Percentiles rank a stretch among this genome's conserved stretches.
Conservation (phyloP, 2,113 vertebrate species). For the Gymnocephalus cernua region DNA sequence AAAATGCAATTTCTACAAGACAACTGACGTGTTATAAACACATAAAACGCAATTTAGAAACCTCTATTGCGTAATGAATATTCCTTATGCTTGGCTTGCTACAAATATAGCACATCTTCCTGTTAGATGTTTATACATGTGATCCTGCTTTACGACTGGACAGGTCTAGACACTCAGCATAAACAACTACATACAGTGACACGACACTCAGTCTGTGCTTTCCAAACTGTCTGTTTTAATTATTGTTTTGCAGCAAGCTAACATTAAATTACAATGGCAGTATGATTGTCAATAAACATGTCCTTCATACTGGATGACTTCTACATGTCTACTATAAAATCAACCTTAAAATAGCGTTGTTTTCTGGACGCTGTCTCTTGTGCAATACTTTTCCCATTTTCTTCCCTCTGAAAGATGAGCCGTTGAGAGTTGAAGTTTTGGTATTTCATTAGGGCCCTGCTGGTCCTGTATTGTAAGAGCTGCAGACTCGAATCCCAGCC, state of each 20-base stretch:
- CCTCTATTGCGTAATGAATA: neutral
- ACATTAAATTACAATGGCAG: constrained; percentile 62
- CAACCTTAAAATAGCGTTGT: constrained; percentile 25
- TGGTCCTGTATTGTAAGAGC: constrained; percentile 9
- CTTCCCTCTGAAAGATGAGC: constrained; percentile 22
- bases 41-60: neutral
- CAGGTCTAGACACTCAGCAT: constrained; percentile 45
- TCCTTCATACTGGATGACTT: constrained; percentile 32
- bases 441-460: constrained; percentile 39
- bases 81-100: neutral
- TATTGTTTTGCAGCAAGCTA: constrained; percentile 64
- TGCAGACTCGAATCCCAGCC: constrained; percentile 23
- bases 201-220: constrained; percentile 25
- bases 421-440: constrained; percentile 37
- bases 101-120: constrained; percentile 21
- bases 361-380: constrained; percentile 18
- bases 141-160: constrained; percentile 26
- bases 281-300: constrained; percentile 65
- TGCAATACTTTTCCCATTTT: constrained; percentile 25
- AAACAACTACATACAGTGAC: constrained; percentile 39
- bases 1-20: neutral
- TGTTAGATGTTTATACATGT: constrained; percentile 18
- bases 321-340: constrained; percentile 27
- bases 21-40: neutral
- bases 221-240: constrained; percentile 67